These are phyloP conservation scores for Miniopterus natalensis DNA, from an alignment of 2,113 vertebrate species.

Conservation along the genomic window DNA sequence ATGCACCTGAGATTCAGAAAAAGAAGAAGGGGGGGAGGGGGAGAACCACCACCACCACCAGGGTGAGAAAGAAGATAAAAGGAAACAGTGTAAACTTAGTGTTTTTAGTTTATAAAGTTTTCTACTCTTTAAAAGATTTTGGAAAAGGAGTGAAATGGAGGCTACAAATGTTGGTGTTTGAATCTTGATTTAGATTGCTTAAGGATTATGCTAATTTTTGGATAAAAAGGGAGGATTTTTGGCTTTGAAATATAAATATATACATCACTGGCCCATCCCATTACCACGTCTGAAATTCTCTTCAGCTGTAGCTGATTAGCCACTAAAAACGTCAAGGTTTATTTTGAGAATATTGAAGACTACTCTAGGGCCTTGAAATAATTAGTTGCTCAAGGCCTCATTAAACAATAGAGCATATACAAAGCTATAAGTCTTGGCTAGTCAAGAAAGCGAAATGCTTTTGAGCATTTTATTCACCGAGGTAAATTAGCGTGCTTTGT, in stretches of 20 bases:
- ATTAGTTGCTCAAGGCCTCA: constrained; percentile 60
- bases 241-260: constrained; percentile 31
- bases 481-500: constrained; percentile 17
- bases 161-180: neutral
- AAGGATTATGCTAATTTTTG: constrained; percentile 25
- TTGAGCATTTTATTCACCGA: constrained; percentile 63
- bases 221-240: constrained; percentile 32
- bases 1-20: neutral
- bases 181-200: neutral
- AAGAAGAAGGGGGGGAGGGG: neutral
- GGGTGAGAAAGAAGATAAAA: neutral
- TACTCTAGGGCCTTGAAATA: constrained; percentile 56
- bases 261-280: neutral
- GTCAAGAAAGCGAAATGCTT: constrained; percentile 56
- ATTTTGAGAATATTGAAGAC: constrained; percentile 59
- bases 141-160: neutral
- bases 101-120: neutral
- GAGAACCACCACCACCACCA: neutral
- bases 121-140: neutral
- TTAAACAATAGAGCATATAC: constrained; percentile 59
- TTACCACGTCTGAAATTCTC: constrained; percentile 33
- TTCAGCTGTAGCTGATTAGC: constrained; percentile 71
- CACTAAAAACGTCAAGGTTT: constrained; percentile 65
- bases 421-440: constrained; percentile 54
- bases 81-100: neutral